phyloP scores from a whole-genome alignment of 2,113 vertebrate genomes.

The Thalassarche chlororhynchos region DNA sequence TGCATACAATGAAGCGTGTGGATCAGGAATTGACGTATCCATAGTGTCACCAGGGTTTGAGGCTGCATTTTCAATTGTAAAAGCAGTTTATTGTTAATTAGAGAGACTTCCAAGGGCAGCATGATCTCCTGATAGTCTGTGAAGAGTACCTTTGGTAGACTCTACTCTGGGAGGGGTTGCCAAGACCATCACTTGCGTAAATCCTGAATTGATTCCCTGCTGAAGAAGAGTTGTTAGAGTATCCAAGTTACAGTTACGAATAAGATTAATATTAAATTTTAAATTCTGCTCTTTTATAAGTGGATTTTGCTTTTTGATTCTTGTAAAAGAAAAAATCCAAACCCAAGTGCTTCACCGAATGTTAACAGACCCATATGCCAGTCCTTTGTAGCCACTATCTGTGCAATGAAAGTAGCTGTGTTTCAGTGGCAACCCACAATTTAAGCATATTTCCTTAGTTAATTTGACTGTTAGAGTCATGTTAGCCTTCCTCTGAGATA shows the following conservation, averaged over 20 bases:
- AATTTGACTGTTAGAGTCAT: not conserved
- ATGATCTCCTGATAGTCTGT: conserved; percentile 69
- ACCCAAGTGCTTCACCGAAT: not conserved
- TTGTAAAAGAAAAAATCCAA: conserved; percentile 31
- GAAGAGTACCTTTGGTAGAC: conserved; percentile 67
- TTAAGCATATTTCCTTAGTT: not conserved
- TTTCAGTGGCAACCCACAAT: not conserved
- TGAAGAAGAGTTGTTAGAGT: conserved; percentile 67
- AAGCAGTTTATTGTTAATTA: conserved; percentile 81
- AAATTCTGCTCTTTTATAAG: conserved; percentile 25
- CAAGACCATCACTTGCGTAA: conserved; percentile 66
- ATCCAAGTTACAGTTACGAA: conserved; percentile 61
- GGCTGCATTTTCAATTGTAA: conserved; percentile 76
- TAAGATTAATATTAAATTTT: conserved; percentile 49
- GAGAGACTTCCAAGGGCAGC: conserved; percentile 79
- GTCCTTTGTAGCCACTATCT: not conserved
- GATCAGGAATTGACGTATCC: conserved; percentile 73
- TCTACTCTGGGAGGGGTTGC: conserved; percentile 67
- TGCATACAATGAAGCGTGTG: conserved; percentile 70
- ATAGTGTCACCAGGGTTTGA: conserved; percentile 65
- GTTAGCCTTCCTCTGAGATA: not conserved
- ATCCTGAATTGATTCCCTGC: conserved; percentile 69
- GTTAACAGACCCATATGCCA: not conserved
- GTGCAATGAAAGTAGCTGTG: not conserved
- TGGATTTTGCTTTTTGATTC: conserved; percentile 55